These are phyloP conservation scores for Thermophis baileyi DNA, from an alignment of 2,113 vertebrate species.

Conservation along the genomic window DNA sequence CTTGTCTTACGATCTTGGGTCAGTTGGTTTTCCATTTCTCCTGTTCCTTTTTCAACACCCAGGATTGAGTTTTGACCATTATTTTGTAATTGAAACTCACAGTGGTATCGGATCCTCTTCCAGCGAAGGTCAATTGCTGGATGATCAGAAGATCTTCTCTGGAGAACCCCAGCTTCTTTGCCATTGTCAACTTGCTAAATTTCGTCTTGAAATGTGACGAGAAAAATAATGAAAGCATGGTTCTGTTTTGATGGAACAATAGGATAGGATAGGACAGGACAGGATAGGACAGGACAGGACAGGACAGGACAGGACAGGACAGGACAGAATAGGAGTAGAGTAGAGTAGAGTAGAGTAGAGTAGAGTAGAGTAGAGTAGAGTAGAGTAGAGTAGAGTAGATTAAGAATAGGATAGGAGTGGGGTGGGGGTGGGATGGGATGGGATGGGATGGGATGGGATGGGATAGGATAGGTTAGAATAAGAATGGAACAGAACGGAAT, in stretches of 20 bases:
- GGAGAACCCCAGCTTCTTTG: slow-evolving; percentile 47
- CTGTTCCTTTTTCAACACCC: neutral
- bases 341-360: no score
- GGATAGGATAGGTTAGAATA: no score
- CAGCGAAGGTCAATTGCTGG: neutral
- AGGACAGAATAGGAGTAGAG: no score
- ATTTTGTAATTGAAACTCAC: slow-evolving; percentile 34
- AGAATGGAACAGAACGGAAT: no score
- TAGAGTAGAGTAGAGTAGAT: no score
- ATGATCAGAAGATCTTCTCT: slow-evolving; percentile 16
- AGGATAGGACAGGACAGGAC: no score
- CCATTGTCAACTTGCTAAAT: slow-evolving; percentile 45
- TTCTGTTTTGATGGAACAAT: neutral
- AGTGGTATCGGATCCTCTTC: slow-evolving; percentile 22
- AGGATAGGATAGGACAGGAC: no score
- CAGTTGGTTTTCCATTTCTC: neutral
- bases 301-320: no score
- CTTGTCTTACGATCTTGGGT: slow-evolving; percentile 18
- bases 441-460: no score
- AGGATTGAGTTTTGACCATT: slow-evolving; percentile 4
- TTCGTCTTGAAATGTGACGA: slow-evolving; percentile 37
- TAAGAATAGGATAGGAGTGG: no score
- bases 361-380: no score
- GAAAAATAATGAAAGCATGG: slow-evolving; percentile 37
- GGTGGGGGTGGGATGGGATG: no score